Evolutionary conservation across 2,113 vertebrate species (phyloP).

Genomic region (Lanius ludovicianus): DNA sequence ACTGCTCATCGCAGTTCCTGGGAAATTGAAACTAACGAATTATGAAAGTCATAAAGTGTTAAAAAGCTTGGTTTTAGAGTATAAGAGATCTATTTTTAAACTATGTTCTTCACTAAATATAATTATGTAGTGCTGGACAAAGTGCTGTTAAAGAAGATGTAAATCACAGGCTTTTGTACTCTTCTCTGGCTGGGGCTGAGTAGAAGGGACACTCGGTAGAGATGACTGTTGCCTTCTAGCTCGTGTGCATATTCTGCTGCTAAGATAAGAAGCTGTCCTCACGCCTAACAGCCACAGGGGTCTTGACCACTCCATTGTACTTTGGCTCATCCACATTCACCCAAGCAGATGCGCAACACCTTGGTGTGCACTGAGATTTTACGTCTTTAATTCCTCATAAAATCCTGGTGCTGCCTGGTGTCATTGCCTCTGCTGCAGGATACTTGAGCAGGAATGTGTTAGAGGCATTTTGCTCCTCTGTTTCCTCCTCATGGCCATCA

Average conservation of each 20-base stretch:
- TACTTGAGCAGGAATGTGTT: background rate
- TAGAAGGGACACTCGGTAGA: accelerated
- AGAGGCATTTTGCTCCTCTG: background rate
- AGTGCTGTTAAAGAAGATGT: background rate
- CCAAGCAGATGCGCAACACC: background rate
- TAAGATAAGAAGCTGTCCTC: background rate
- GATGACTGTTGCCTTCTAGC: background rate
- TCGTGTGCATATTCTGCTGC: background rate
- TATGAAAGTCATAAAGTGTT: background rate
- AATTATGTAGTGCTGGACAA: background rate
- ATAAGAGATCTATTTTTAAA: background rate
- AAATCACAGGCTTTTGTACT: background rate
- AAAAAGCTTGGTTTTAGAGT: background rate
- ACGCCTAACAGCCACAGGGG: background rate
- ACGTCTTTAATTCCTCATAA: background rate
- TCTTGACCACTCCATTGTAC: background rate
- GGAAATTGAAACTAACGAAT: conserved; percentile 18
- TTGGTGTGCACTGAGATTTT: background rate
- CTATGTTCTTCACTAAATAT: background rate
- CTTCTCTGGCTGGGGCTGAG: background rate
- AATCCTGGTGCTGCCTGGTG: background rate
- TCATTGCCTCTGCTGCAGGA: background rate
- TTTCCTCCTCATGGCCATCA: background rate
- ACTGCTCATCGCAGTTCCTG: background rate
- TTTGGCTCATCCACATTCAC: background rate